These are phyloP conservation scores for Drosophila lacicola DNA, from an alignment of 2,888 invertebrate genomes.

Conservation along the genomic window DNA sequence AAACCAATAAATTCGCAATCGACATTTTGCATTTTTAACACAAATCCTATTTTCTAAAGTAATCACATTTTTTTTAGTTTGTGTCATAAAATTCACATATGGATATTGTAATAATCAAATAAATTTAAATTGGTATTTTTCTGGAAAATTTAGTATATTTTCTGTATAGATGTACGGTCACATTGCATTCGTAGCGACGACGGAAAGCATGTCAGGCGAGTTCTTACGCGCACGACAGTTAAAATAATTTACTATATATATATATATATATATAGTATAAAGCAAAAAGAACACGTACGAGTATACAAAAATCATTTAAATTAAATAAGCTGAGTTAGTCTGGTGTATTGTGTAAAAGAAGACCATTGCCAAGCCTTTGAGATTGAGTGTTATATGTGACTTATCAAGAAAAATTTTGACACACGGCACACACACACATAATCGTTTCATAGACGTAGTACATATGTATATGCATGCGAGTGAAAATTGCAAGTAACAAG, in stretches of 20 bases:
- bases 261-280: conserved; percentile 5
- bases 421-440: conserved; percentile 21
- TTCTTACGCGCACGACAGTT: conserved; percentile 50
- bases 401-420: conserved; percentile 32
- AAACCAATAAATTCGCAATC: conserved; percentile 1
- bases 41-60: neutral
- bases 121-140: neutral
- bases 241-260: conserved; percentile 29
- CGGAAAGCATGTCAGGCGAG: conserved; percentile 35
- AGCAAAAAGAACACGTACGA: conserved; percentile 25
- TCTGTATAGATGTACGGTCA: conserved; percentile 17
- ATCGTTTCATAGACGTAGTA: conserved; percentile 15
- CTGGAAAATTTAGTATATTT: conserved; percentile 15
- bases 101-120: neutral
- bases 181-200: conserved; percentile 39
- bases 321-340: conserved; percentile 5
- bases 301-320: neutral
- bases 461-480: conserved; percentile 52
- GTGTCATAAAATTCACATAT: conserved; percentile 3
- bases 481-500: conserved; percentile 56
- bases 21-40: conserved; percentile 10
- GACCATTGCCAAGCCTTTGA: neutral
- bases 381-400: conserved; percentile 23
- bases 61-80: conserved; percentile 14
- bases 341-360: conserved; percentile 11